phyloP scores from a whole-genome alignment of 2,113 vertebrate species.

The Spea bombifrons region DNA sequence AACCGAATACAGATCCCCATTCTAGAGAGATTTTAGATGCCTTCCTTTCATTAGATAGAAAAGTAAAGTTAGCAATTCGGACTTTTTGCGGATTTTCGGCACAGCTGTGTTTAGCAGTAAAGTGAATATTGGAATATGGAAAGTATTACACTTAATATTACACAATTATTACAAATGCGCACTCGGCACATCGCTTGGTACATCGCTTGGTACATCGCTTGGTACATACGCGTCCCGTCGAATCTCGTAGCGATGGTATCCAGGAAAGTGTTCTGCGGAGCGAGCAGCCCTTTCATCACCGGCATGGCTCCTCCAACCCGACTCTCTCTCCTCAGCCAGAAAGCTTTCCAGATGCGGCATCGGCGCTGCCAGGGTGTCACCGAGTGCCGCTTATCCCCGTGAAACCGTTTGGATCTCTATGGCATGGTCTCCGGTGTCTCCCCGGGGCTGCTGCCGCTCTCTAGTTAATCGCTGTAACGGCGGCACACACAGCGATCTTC shows the following conservation, averaged over 20 bases:
- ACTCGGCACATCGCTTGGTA: not conserved
- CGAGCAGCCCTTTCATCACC: constrained; percentile 92
- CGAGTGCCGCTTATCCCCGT: constrained; percentile 15
- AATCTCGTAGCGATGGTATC: constrained; percentile 75
- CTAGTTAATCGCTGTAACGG: not conserved
- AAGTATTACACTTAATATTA: not conserved
- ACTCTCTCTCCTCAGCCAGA: constrained; percentile 21
- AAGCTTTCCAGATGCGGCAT: constrained; percentile 17
- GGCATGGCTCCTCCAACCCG: constrained; percentile 25
- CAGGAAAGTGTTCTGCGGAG: constrained; percentile 92
- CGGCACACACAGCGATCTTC: constrained; percentile 2
- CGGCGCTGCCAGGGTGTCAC: constrained; percentile 20
- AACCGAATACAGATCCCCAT: no score
- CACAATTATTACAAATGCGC: not conserved
- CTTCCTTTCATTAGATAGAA: no score
- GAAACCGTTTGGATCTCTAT: not conserved
- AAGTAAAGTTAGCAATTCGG: not conserved
- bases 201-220: not conserved
- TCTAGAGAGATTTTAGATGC: no score
- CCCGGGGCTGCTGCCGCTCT: not conserved
- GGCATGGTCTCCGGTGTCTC: not conserved
- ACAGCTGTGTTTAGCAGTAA: not conserved
- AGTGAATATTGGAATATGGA: not conserved
- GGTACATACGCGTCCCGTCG: constrained; percentile 38
- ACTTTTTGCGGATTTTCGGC: not conserved